phyloP scores from a whole-genome alignment of 2,797 vertebrate species.

The Pantherophis alleghaniensis region DNA sequence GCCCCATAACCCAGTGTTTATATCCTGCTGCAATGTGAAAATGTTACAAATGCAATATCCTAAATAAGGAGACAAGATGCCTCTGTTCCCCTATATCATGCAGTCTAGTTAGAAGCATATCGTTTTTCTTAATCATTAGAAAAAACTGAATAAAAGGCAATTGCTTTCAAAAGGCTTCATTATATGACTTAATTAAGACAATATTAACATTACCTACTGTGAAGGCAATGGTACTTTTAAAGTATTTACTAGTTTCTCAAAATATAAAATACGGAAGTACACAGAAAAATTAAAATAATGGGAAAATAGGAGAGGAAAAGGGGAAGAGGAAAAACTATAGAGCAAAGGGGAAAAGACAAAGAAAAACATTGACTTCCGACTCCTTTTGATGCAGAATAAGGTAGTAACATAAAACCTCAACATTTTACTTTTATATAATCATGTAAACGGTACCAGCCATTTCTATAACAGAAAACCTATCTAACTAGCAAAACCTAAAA shows the following conservation, averaged over 20 bases:
- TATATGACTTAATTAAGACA: not conserved
- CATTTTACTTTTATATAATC: not conserved
- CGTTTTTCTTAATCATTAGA: not conserved
- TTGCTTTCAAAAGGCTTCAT: not conserved
- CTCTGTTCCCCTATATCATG: constrained; percentile 14
- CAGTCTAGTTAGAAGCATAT: not conserved
- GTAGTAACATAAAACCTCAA: not conserved
- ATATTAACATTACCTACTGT: not conserved
- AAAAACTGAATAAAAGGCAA: not conserved
- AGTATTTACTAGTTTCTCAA: not conserved
- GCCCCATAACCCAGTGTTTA: constrained; percentile 31
- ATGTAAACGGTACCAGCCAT: too few species aligned
- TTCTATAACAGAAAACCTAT: too few species aligned
- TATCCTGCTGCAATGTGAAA: constrained; percentile 15
- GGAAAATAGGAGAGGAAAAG: not conserved
- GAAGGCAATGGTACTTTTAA: not conserved
- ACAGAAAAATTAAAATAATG: not conserved
- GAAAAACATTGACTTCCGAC: not conserved
- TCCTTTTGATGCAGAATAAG: not conserved
- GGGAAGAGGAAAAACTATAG: not conserved
- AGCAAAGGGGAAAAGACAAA: not conserved
- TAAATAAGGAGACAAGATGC: constrained; percentile 33
- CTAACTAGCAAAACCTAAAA: too few species aligned
- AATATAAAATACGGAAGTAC: not conserved
- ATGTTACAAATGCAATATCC: constrained; percentile 6